phyloP scores from a whole-genome alignment of 2,113 vertebrate species.

The Cyprinus carpio region DNA sequence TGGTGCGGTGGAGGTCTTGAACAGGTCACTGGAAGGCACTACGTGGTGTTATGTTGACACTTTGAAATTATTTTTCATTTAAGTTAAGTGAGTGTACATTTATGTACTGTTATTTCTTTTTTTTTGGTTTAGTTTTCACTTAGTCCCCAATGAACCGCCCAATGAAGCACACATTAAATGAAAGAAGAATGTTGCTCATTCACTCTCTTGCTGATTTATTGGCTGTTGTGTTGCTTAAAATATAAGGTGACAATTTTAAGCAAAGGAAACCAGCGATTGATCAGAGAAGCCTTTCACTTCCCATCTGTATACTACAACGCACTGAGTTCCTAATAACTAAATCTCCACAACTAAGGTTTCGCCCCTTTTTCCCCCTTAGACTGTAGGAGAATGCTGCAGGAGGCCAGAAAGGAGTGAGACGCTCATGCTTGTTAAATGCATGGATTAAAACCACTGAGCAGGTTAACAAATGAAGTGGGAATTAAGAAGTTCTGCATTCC shows the following conservation, averaged over 20 bases:
- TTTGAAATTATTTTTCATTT: not conserved
- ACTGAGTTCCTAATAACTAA: not conserved
- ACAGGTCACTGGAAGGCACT: not conserved
- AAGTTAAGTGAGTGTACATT: not conserved
- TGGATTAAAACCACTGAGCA: conserved; percentile 66
- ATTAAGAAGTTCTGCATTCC: conserved; percentile 74
- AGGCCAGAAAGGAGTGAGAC: conserved; percentile 59
- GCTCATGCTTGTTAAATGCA: conserved; percentile 38
- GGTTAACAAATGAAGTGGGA: conserved; percentile 78
- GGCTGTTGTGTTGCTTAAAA: not conserved
- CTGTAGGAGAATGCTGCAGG: conserved; percentile 34
- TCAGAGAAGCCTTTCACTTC: not conserved
- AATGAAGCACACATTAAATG: not conserved
- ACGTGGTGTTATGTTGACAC: not conserved
- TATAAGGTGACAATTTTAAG: not conserved
- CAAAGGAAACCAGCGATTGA: not conserved
- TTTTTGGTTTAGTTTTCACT: not conserved
- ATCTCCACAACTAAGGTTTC: not conserved
- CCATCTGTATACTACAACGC: not conserved
- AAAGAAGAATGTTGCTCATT: not conserved
- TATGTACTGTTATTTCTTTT: not conserved
- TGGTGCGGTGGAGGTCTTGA: conserved; percentile 1
- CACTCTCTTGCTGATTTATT: not conserved
- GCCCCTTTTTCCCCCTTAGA: not conserved
- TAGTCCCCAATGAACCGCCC: not conserved